Base-by-base conservation (phyloP, 2,113 vertebrate genomes). In the Petrocephalus microphthalmus region DNA sequence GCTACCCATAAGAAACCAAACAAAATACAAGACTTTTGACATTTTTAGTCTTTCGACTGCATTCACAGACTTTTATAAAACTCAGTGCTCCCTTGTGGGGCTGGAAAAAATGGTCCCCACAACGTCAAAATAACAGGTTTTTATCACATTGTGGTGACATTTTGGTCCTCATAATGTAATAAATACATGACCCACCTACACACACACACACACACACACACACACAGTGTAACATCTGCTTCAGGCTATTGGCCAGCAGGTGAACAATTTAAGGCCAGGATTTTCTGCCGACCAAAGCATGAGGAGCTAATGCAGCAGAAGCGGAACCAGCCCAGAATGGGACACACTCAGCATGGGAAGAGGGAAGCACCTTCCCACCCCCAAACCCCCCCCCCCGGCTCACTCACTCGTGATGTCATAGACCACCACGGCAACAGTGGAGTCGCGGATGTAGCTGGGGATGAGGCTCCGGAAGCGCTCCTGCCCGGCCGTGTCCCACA, bases 381-480 rank as follows among this genome's bases (percentile, higher is more conserved):
- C 2, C 60, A 42, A 42, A n/a, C 60, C 22, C n/a, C 60, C 56
- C 56, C 0, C 2, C 1, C 0, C 7, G 2, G n/a, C 10, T 47
- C 25, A 93, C 97, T 96, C 91, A 98, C 97, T 98, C 91, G 97
- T 98, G 86, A 98, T 98, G 91, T 98, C 97, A 0, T 98, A 98
- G 89, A 98, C 97, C 91, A 98, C 97, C 92, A 98, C 97, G 0
- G 97, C 97, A 92, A 98, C 97, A 0, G 97, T 98, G 92, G 97
- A 98, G 95, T 98, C 97, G 19, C 97, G 95, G 91, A 98, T 98
- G 91, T 98, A 98, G 92, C 97, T 98, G 91, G 97, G 97, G 88
- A 98, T 98, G 93, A 98, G 95, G 93, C 97, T 98, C 91, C 97
- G 95, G 94, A 98, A 98, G 88, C 97, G 95, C 94, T 98, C 97